phyloP scores from a whole-genome alignment of 2,797 vertebrate species.

The Syndactyla subalaris region DNA sequence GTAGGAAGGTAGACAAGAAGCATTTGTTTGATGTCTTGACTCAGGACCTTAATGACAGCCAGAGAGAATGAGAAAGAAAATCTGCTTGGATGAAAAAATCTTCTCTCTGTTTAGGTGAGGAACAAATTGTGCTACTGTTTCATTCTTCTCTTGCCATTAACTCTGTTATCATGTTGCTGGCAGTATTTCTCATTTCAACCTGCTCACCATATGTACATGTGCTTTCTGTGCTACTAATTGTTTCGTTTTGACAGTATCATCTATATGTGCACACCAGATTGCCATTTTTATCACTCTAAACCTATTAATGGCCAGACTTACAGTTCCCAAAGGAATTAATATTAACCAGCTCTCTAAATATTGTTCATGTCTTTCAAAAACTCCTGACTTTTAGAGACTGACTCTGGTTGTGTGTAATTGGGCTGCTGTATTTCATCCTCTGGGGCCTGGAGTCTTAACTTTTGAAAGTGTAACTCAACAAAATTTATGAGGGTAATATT shows the following conservation, averaged over 20 bases:
- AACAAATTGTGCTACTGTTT: slow-evolving; percentile 60
- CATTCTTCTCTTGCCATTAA: background rate
- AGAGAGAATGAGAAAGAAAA: slow-evolving; percentile 18
- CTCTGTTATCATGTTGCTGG: slow-evolving; percentile 66
- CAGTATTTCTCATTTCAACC: slow-evolving; percentile 73
- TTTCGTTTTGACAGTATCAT: slow-evolving; percentile 79
- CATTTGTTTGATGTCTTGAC: background rate
- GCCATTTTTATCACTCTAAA: slow-evolving; percentile 81
- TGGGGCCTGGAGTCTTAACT: slow-evolving; percentile 70
- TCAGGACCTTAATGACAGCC: background rate
- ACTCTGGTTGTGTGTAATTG: slow-evolving; percentile 76
- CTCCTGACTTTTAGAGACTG: slow-evolving; percentile 74
- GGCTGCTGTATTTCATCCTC: slow-evolving; percentile 79
- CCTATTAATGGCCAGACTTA: slow-evolving; percentile 83
- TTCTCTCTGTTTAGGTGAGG: slow-evolving; percentile 12
- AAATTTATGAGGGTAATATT: slow-evolving; percentile 79
- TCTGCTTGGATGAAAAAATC: slow-evolving; percentile 4
- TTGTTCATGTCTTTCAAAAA: slow-evolving; percentile 79
- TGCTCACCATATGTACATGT: slow-evolving; percentile 77
- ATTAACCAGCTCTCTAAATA: slow-evolving; percentile 84
- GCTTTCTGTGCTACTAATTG: slow-evolving; percentile 78
- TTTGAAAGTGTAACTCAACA: slow-evolving; percentile 76
- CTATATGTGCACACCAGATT: slow-evolving; percentile 75
- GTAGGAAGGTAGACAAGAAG: slow-evolving; percentile 5
- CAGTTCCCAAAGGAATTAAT: slow-evolving; percentile 79